Evolutionary conservation across 2,888 invertebrate genomes (phyloP).

Genomic region (Tolmerus cingulatus): DNA sequence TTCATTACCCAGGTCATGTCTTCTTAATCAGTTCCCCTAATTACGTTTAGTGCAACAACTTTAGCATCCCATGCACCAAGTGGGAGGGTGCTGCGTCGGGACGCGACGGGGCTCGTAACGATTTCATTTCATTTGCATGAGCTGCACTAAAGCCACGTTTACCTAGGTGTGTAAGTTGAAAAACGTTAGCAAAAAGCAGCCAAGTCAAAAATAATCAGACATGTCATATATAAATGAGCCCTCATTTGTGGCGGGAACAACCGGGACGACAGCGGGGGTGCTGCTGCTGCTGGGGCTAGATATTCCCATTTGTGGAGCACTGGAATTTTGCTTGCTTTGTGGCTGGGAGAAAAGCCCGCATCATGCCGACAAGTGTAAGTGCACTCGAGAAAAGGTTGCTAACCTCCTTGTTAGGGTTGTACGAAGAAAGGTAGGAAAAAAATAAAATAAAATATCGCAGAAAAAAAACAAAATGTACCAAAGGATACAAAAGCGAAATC

Average conservation of each 20-base stretch:
- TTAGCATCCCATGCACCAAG: neutral
- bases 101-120: neutral
- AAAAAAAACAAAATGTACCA: neutral
- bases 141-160: neutral
- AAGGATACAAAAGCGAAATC: neutral
- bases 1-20: neutral
- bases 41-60: neutral
- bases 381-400: slow-evolving; percentile 2
- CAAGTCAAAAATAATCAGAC: neutral
- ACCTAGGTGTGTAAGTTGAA: neutral
- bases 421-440: neutral
- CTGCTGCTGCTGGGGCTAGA: neutral
- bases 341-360: neutral
- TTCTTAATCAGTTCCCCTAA: slow-evolving; percentile 18
- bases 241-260: neutral
- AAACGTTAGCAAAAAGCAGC: neutral
- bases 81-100: neutral
- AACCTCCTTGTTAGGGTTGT: neutral
- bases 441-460: neutral
- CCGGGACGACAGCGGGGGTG: neutral
- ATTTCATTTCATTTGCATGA: slow-evolving; percentile 16
- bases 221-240: neutral
- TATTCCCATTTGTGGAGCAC: neutral
- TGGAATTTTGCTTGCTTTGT: slow-evolving; percentile 6
- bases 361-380: neutral